Conservation (phyloP, 1,140 invertebrate genomes). For the Bombyx mori region DNA sequence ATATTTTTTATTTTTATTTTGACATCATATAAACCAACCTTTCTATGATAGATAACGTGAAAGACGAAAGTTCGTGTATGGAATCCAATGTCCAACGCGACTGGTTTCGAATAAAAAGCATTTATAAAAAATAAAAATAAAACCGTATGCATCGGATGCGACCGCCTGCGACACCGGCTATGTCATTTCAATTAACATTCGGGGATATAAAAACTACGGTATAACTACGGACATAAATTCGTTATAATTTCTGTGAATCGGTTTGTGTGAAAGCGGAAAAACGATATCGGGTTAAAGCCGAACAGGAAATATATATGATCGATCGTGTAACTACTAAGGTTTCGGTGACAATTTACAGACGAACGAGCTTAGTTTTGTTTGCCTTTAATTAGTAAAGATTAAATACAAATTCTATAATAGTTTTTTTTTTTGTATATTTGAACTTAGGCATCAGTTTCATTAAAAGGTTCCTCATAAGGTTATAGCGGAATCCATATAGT, state of each 20-base stretch:
- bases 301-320: constrained; percentile 3
- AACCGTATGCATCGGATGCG: constrained; percentile 20
- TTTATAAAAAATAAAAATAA: constrained; percentile 38
- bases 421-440: too few species aligned
- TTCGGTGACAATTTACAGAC: not conserved
- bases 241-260: constrained; percentile 42
- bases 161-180: constrained; percentile 34
- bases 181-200: constrained; percentile 64
- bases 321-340: constrained; percentile 1
- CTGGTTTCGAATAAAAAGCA: constrained; percentile 43
- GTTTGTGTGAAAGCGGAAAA: constrained; percentile 37
- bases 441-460: too few species aligned
- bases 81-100: constrained; percentile 45
- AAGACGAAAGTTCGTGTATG: constrained; percentile 49
- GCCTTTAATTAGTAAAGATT: too few species aligned
- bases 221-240: constrained; percentile 42
- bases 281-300: constrained; percentile 3
- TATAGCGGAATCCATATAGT: too few species aligned
- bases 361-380: too few species aligned
- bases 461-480: too few species aligned
- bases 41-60: constrained; percentile 38
- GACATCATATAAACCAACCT: constrained; percentile 10
- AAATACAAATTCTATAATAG: too few species aligned
- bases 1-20: too few species aligned
- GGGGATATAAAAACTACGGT: constrained; percentile 44